A percentile compares a stretch with the other conserved stretches of the same genome.
Evolutionary conservation across 2,113 vertebrate genomes (phyloP).

Genomic region (Cynopterus brachyotis): DNA sequence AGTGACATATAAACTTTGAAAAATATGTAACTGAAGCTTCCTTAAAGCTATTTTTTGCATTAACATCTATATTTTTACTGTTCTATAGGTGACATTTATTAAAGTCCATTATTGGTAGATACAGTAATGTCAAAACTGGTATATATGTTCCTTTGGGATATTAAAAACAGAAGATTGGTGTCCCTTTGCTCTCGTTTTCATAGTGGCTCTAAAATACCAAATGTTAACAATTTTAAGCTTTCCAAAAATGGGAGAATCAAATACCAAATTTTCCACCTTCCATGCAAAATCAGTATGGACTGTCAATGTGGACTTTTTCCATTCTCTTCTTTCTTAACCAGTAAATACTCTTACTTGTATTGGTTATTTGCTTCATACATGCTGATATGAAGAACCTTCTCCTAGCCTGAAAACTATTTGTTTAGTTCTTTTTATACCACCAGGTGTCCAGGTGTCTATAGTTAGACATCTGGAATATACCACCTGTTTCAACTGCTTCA

Average conservation of each 20-base stretch:
- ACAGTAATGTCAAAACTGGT: not conserved
- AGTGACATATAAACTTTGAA: not conserved
- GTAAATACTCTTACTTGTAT: not conserved
- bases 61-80: not conserved
- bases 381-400: not conserved
- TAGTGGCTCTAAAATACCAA: not conserved
- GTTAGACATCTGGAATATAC: not conserved
- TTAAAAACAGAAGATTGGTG: not conserved
- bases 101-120: not conserved
- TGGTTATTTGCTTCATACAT: not conserved
- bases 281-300: not conserved
- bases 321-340: not conserved
- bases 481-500: not conserved
- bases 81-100: constrained; percentile 13
- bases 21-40: not conserved
- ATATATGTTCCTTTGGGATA: not conserved
- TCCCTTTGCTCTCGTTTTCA: not conserved
- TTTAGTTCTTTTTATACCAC: not conserved
- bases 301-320: not conserved
- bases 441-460: not conserved
- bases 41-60: not conserved
- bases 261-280: not conserved
- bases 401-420: not conserved
- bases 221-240: not conserved
- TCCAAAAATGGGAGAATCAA: not conserved